Percentiles rank a stretch among this genome's conserved stretches.
Evolutionary conservation across 2,113 vertebrate species (phyloP).

Genomic region (Rhabdomys dilectus): DNA sequence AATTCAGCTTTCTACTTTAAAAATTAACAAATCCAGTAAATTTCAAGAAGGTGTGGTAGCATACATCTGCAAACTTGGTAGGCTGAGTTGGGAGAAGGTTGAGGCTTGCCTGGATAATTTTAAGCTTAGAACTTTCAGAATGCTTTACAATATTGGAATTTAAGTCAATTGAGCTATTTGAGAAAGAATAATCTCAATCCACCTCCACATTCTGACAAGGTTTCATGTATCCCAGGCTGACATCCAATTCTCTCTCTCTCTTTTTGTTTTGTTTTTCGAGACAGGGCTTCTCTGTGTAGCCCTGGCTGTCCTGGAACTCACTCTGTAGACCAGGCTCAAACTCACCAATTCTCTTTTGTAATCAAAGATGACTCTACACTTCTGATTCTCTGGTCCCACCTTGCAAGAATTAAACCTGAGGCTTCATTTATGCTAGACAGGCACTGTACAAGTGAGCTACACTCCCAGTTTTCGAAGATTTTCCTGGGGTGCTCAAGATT

Average conservation of each 20-base stretch:
- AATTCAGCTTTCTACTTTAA: conserved; percentile 31
- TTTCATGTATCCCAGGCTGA: background rate
- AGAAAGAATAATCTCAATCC: background rate
- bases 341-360: background rate
- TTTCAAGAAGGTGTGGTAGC: background rate
- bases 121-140: background rate
- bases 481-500: conserved; percentile 17
- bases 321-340: background rate
- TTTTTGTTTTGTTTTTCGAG: too few species aligned
- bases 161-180: background rate
- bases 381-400: background rate
- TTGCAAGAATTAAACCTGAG: background rate
- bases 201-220: background rate
- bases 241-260: too few species aligned
- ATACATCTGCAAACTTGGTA: background rate
- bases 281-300: too few species aligned
- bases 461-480: background rate
- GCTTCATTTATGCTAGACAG: background rate
- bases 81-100: background rate
- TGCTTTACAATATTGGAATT: background rate
- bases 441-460: too few species aligned
- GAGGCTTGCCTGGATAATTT: background rate
- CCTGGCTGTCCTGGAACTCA: too few species aligned
- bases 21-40: background rate
- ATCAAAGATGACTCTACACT: background rate